Evolutionary conservation across 2,113 vertebrate species (phyloP).

Genomic region (Noturus placidus): DNA sequence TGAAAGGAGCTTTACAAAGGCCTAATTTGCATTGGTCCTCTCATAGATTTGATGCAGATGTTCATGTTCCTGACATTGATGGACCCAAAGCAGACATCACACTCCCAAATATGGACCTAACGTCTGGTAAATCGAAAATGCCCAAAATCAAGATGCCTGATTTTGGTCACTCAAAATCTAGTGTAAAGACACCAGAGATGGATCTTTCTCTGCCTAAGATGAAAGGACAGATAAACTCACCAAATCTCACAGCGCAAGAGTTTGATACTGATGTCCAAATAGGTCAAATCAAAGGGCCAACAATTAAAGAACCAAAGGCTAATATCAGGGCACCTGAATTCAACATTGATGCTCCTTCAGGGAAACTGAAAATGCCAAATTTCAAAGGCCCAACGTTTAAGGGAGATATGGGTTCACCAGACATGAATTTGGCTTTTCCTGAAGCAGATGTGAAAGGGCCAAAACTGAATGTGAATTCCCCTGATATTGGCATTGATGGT

Average conservation of each 20-base stretch:
- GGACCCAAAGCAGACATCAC: slow-evolving; percentile 53
- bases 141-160: slow-evolving; percentile 60
- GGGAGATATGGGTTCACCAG: slow-evolving; percentile 55
- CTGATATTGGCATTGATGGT: slow-evolving; percentile 52
- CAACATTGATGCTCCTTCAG: slow-evolving; percentile 52
- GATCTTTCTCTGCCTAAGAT: slow-evolving; percentile 42
- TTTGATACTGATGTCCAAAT: slow-evolving; percentile 31
- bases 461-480: slow-evolving; percentile 52
- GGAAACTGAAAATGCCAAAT: slow-evolving; percentile 47
- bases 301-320: slow-evolving; percentile 49
- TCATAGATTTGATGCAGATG: slow-evolving; percentile 35
- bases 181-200: slow-evolving; percentile 38
- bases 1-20: slow-evolving; percentile 36
- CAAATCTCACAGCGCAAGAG: slow-evolving; percentile 39
- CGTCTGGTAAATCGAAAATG: slow-evolving; percentile 56
- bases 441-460: slow-evolving; percentile 48
- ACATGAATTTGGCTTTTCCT: slow-evolving; percentile 53
- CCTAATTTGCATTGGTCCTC: slow-evolving; percentile 29
- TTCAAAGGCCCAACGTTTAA: slow-evolving; percentile 59
- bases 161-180: slow-evolving; percentile 57
- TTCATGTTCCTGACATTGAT: slow-evolving; percentile 36
- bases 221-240: slow-evolving; percentile 27
- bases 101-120: slow-evolving; percentile 56
- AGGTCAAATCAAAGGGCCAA: slow-evolving; percentile 48
- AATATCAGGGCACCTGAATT: slow-evolving; percentile 55